Conservation (phyloP, 2,888 invertebrate genomes). For the Craniophora ligustri region DNA sequence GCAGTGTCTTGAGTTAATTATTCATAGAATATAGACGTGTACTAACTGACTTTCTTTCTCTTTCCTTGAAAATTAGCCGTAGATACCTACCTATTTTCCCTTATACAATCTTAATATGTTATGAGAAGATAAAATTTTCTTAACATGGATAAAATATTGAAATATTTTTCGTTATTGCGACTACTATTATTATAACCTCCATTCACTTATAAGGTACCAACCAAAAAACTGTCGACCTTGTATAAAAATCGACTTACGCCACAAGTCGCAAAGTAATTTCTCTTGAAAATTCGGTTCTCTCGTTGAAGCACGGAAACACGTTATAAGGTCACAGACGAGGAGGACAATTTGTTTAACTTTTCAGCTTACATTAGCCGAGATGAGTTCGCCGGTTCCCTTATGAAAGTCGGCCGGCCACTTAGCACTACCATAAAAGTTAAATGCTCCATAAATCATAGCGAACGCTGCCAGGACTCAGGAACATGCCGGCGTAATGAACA, state of each 20-base stretch:
- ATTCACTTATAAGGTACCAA: no score
- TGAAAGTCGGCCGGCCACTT: slow-evolving; percentile 79
- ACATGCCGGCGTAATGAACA: slow-evolving; percentile 73
- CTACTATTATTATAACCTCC: no score
- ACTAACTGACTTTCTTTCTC: no score
- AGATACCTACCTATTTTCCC: no score
- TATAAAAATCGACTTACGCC: slow-evolving; percentile 34
- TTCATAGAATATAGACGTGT: no score
- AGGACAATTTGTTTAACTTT: slow-evolving; percentile 81
- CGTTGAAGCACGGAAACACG: slow-evolving; percentile 30
- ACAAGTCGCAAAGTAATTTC: slow-evolving; percentile 24
- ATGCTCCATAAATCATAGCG: slow-evolving; percentile 83
- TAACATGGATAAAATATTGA: no score
- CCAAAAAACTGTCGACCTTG: not conserved
- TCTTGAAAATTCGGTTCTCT: slow-evolving; percentile 32
- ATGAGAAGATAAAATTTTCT: no score
- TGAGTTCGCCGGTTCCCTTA: slow-evolving; percentile 75
- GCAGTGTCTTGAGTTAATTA: no score
- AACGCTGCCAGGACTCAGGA: slow-evolving; percentile 63
- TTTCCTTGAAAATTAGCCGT: no score
- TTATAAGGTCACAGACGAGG: slow-evolving; percentile 55
- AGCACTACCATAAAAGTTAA: slow-evolving; percentile 85
- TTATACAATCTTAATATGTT: no score
- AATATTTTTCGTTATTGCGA: no score
- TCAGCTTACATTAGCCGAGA: slow-evolving; percentile 79